phyloP scores from a whole-genome alignment of 2,888 invertebrate genomes.

The Rambutsinella grinnellia region DNA sequence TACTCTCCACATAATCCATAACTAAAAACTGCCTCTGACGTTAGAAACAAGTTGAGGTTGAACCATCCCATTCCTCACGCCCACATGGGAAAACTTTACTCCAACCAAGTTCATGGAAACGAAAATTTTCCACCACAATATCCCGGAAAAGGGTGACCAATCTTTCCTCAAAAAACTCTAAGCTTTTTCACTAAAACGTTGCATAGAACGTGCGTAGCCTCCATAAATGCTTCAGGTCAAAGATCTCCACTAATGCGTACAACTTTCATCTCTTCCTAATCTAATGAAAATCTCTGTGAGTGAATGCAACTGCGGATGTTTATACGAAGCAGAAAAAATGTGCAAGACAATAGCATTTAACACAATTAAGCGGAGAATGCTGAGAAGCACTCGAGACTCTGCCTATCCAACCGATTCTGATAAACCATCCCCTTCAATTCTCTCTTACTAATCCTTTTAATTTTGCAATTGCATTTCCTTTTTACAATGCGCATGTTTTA shows the following conservation, averaged over 20 bases:
- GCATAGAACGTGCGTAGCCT: not conserved
- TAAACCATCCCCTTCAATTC: no score
- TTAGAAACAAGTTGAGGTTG: no score
- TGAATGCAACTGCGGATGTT: not conserved
- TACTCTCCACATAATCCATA: no score
- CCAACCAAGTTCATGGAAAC: not conserved
- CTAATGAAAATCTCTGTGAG: no score
- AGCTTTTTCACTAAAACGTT: not conserved
- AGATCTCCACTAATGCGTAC: constrained; percentile 8
- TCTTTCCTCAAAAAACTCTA: not conserved
- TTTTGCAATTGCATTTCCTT: no score
- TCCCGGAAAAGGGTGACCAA: constrained; percentile 24
- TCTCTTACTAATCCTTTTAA: no score
- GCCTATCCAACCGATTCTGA: not conserved
- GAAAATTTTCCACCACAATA: constrained; percentile 34
- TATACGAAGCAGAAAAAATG: not conserved
- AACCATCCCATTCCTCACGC: no score
- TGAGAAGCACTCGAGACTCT: not conserved
- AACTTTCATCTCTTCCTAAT: no score
- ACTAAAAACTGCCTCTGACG: no score
- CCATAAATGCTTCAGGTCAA: constrained; percentile 8
- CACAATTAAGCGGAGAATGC: constrained; percentile 1
- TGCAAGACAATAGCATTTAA: constrained; percentile 31
- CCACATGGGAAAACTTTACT: not conserved
- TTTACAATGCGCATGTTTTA: no score